A percentile compares a stretch with the other conserved stretches of the same genome.
Evolutionary conservation across 2,113 vertebrate species (phyloP).

Genomic region (Cepphus grylle): DNA sequence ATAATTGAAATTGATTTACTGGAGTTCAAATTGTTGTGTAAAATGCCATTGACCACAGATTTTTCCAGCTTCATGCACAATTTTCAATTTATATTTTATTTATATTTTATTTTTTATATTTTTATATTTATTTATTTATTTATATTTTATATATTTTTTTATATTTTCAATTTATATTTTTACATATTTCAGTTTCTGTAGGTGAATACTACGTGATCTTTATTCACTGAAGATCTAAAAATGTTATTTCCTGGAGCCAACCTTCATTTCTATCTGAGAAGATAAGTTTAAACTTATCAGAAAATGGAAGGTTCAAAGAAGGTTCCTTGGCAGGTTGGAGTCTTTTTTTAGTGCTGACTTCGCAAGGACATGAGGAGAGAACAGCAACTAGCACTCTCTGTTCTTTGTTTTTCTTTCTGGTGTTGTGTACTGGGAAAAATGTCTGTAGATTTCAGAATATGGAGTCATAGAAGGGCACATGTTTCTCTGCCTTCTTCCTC

Average conservation of each 20-base stretch:
- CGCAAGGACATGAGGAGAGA: background rate
- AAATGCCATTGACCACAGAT: background rate
- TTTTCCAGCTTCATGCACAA: background rate
- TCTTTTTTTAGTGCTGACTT: background rate
- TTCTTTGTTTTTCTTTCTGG: conserved; percentile 2
- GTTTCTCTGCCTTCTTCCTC: background rate
- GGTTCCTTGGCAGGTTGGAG: background rate
- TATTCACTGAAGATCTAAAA: background rate
- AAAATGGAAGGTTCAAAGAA: background rate
- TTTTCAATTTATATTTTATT: background rate
- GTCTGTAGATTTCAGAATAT: background rate
- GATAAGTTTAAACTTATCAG: background rate
- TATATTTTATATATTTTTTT: too few species aligned
- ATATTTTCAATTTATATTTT: background rate
- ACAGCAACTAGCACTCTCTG: background rate
- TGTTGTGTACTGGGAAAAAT: background rate
- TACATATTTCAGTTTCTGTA: background rate
- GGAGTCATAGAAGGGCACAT: background rate
- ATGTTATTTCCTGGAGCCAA: background rate
- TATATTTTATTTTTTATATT: too few species aligned
- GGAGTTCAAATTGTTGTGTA: background rate
- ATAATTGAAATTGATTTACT: background rate
- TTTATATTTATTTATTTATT: too few species aligned
- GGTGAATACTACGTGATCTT: background rate
- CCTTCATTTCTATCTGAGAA: background rate